Evolutionary conservation across 2,888 invertebrate species (phyloP), one percentile per base, ranked within the genome.

Genomic region (Ichneumoninae sp.): DNA sequence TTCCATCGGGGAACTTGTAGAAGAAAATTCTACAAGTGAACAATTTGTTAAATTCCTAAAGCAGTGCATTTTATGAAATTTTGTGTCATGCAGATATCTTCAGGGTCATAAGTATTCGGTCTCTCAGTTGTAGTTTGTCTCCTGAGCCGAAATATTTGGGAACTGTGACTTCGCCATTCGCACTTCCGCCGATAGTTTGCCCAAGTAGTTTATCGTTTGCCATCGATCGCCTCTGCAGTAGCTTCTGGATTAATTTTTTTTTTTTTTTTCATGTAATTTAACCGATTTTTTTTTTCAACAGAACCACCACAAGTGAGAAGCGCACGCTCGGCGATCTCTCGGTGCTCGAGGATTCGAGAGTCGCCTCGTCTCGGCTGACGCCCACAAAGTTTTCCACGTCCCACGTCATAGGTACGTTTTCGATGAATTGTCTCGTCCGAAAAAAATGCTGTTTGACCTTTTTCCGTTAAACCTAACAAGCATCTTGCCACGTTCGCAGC

Each of bases 341-440:
- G 5, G 81, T 91, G 78, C 92, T 95, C 88, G 96, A 96, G 88
- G 96, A 95, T 90, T 95, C 95, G 33, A 95, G 95, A 69, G 94
- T 94, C 89, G 95, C 95, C 89, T 95, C 96, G 16, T 96, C 96
- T 90, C 95, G 98, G 80, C 95, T 97, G 94, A 98, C 98, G 5
- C 98, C 98, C 26, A 96, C 96, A 86, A 97, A 97, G 93, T 98
- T 96, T 94, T 95, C 96, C 70, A 96, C 96, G 47, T 97, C 98
- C n/a, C 98, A 98, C 92, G 94, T 96, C 81, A 91, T 92, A 87
- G 93, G 93, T 93, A 90, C 26, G 91, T 90, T 69, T 74, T 69
- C 33, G 13, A 54, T n/a, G 16, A 63, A 65, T 26, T 52, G 10
- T 63, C 16, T 16, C 44, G 16, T 47, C 2, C 44, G 40, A 19